Evolutionary conservation across 2,888 invertebrate genomes (phyloP).

Genomic region (Cheilosia variabilis): DNA sequence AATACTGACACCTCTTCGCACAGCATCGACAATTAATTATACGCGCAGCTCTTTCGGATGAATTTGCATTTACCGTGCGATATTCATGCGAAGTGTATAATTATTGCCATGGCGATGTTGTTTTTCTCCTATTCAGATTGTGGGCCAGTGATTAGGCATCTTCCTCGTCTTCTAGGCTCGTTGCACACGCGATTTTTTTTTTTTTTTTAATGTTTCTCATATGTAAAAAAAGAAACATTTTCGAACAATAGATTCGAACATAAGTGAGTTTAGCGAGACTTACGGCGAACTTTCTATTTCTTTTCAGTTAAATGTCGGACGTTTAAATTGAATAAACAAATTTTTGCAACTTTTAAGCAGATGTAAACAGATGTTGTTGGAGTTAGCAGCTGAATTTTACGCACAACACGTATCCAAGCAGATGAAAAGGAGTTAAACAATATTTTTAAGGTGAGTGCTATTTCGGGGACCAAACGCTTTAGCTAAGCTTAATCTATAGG

Average conservation of each 20-base stretch:
- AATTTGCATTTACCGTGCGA: slow-evolving; percentile 33
- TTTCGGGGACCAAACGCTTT: not conserved
- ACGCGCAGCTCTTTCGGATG: slow-evolving; percentile 29
- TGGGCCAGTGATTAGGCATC: slow-evolving; percentile 26
- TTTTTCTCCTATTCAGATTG: slow-evolving; percentile 9
- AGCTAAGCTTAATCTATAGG: too few relatives aligned
- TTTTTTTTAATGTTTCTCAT: not conserved
- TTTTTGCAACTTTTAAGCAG: slow-evolving; percentile 32
- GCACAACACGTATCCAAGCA: slow-evolving; percentile 29
- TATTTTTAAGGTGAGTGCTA: slow-evolving; percentile 44
- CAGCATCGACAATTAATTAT: slow-evolving; percentile 49
- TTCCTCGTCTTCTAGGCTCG: slow-evolving; percentile 19
- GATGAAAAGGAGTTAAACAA: slow-evolving; percentile 65
- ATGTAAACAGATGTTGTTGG: slow-evolving; percentile 49
- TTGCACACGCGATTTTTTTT: not conserved
- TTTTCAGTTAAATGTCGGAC: slow-evolving; percentile 45
- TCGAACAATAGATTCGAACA: not conserved
- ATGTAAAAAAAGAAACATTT: not conserved
- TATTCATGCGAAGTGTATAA: slow-evolving; percentile 19
- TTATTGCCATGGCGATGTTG: slow-evolving; percentile 30
- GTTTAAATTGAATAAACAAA: slow-evolving; percentile 44
- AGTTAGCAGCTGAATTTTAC: slow-evolving; percentile 22
- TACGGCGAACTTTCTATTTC: slow-evolving; percentile 63
- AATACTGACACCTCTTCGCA: slow-evolving; percentile 60
- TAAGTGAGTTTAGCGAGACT: slow-evolving; percentile 27